Evolutionary conservation across 2,797 vertebrate species (phyloP).

Genomic region (Cynopterus sphinx): DNA sequence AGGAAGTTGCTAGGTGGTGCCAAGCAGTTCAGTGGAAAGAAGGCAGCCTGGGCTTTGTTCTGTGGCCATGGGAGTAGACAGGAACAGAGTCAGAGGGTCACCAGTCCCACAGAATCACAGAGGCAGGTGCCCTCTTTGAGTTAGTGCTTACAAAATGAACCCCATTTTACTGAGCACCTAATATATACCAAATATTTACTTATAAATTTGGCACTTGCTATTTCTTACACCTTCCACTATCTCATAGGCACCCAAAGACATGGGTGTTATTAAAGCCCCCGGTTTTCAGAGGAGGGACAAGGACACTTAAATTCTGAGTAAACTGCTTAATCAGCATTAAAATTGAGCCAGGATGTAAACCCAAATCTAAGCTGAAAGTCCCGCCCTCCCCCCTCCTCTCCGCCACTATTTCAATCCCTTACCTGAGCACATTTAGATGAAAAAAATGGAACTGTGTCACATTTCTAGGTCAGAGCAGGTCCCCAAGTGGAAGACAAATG

Average conservation of each 20-base stretch:
- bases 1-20: neutral
- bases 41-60: neutral
- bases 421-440: neutral
- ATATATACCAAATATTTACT: neutral
- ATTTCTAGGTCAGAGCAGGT: constrained; percentile 58
- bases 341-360: neutral
- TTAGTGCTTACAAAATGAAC: neutral
- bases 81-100: neutral
- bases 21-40: neutral
- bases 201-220: neutral
- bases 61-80: neutral
- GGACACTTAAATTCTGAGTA: neutral
- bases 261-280: neutral
- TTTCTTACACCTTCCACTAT: neutral
- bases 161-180: neutral
- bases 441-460: constrained; percentile 55
- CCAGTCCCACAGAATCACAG: neutral
- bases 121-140: neutral
- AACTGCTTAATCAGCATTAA: neutral
- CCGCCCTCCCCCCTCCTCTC: neutral
- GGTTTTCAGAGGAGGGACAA: neutral
- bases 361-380: neutral
- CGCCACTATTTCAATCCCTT: neutral
- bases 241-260: neutral
- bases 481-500: neutral